Conservation (phyloP, 2,888 invertebrate species). For the Aphodius sticticus region DNA sequence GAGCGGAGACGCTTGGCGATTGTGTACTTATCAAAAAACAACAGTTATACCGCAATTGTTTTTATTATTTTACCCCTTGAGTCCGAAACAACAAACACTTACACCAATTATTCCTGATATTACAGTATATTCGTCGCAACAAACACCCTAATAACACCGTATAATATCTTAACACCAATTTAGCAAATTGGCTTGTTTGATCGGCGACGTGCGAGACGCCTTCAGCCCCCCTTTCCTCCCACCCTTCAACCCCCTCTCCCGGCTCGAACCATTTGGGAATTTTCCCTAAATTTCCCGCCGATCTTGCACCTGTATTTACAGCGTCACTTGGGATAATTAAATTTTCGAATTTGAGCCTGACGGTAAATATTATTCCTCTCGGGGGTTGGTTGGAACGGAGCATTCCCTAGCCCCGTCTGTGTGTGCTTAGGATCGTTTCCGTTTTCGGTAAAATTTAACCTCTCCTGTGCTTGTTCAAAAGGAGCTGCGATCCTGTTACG, state of each 20-base stretch:
- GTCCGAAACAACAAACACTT: too few relatives aligned
- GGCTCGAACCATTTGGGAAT: neutral
- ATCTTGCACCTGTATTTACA: slow-evolving; percentile 4
- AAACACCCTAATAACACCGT: neutral
- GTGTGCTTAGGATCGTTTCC: slow-evolving; percentile 4
- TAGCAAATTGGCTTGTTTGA: neutral
- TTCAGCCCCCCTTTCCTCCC: neutral
- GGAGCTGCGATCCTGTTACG: neutral
- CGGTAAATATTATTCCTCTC: slow-evolving; percentile 4
- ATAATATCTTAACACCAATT: slow-evolving; percentile 4
- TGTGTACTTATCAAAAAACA: too few relatives aligned
- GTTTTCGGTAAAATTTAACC: neutral
- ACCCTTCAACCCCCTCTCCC: neutral
- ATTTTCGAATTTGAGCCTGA: neutral
- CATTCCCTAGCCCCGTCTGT: neutral
- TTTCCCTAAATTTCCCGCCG: neutral
- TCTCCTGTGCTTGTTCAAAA: neutral
- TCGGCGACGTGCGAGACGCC: neutral
- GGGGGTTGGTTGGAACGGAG: neutral
- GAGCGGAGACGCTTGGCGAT: too few relatives aligned
- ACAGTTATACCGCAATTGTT: too few relatives aligned
- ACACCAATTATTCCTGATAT: neutral
- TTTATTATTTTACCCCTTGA: too few relatives aligned
- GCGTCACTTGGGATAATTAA: neutral
- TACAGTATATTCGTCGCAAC: neutral